Percentiles rank a stretch among this genome's conserved stretches.
Conservation (phyloP, 2,888 invertebrate genomes). For the Dynastes hyllus region DNA sequence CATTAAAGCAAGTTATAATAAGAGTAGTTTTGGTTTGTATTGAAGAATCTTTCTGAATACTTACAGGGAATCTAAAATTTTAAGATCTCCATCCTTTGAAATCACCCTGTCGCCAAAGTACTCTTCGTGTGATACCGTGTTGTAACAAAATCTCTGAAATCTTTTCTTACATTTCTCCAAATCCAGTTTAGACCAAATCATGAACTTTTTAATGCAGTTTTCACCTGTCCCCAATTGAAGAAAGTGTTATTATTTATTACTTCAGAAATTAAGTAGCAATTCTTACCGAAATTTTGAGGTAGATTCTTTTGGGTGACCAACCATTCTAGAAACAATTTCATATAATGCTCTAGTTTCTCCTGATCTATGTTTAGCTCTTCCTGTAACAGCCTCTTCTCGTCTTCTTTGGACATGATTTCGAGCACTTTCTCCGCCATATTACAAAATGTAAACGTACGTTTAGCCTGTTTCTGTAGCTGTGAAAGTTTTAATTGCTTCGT, state of each 20-base stretch:
- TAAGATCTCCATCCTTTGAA: too few relatives aligned
- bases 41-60: too few relatives aligned
- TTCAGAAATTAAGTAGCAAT: too few relatives aligned
- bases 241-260: background rate
- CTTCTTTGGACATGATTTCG: background rate
- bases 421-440: background rate
- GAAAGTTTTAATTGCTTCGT: background rate
- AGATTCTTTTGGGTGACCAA: constrained; percentile 18
- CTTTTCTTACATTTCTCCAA: constrained; percentile 78
- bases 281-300: constrained; percentile 34
- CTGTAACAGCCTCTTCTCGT: background rate
- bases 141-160: constrained; percentile 75
- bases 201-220: constrained; percentile 73
- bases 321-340: constrained; percentile 29
- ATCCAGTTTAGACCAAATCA: constrained; percentile 78
- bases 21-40: background rate
- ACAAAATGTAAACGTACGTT: background rate
- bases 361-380: background rate
- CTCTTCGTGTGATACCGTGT: background rate
- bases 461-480: too few relatives aligned
- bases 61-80: too few relatives aligned
- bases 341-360: constrained; percentile 38
- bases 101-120: background rate
- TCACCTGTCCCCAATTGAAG: constrained; percentile 68
- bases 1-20: background rate